A percentile compares a stretch with the other conserved stretches of the same genome.
These are phyloP conservation scores for Stichopus chloronotus DNA, from an alignment of 35 echinoderm and acorn worm genomes.

Conservation along the genomic window DNA sequence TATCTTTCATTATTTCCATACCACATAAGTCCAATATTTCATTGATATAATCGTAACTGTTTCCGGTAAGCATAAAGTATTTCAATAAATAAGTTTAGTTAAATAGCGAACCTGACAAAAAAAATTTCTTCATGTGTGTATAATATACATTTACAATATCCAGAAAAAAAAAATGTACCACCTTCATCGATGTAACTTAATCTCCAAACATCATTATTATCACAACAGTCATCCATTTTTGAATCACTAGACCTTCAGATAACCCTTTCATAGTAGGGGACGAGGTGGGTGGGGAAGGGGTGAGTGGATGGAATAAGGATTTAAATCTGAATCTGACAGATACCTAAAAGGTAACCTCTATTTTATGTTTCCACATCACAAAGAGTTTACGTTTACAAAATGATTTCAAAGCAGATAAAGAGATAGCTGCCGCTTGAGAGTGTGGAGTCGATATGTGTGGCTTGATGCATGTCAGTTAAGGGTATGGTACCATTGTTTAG, in stretches of 20 bases:
- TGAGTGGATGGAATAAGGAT: neutral
- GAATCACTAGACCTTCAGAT: neutral
- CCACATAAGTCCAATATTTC: neutral
- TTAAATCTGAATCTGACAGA: too few relatives aligned
- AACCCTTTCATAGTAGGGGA: neutral
- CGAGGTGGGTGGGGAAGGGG: neutral
- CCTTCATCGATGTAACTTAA: neutral
- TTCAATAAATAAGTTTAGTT: constrained; percentile 28
- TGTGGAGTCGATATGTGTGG: too few relatives aligned
- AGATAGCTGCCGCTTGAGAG: too few relatives aligned
- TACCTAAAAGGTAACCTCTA: too few relatives aligned
- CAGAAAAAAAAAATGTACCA: neutral
- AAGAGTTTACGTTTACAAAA: too few relatives aligned
- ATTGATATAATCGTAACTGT: neutral
- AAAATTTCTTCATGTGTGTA: neutral
- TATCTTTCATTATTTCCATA: neutral
- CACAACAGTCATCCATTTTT: neutral
- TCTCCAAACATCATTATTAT: neutral
- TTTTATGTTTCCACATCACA: too few relatives aligned
- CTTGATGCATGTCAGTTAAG: too few relatives aligned
- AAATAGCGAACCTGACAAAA: neutral
- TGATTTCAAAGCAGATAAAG: too few relatives aligned
- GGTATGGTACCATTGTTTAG: too few relatives aligned
- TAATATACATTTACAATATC: neutral
- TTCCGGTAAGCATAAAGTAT: constrained; percentile 21